These are phyloP conservation scores for Athalia cordata DNA, from an alignment of 2,888 invertebrate genomes.

Conservation along the genomic window DNA sequence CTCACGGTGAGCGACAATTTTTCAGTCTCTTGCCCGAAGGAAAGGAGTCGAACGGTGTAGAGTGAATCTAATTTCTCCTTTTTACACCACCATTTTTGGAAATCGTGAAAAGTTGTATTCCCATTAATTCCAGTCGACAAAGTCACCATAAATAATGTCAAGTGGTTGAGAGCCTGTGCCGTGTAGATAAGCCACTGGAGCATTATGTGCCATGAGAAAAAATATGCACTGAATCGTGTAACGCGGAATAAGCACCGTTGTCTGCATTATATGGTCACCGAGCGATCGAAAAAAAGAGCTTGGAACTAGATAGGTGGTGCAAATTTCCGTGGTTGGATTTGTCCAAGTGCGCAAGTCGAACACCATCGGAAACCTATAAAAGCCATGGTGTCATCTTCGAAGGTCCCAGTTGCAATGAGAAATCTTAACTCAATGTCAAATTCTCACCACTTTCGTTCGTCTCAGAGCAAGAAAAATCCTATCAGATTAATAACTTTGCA, in stretches of 20 bases:
- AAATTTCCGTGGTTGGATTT: background rate
- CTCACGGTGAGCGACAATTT: too few species aligned
- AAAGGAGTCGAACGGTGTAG: too few species aligned
- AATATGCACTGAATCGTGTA: conserved; percentile 67
- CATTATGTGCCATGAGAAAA: conserved; percentile 68
- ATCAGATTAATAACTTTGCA: too few species aligned
- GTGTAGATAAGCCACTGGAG: conserved; percentile 64
- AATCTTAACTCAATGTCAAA: conserved; percentile 43
- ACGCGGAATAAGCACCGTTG: conserved; percentile 47
- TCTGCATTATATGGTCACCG: conserved; percentile 37
- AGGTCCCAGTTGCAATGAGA: conserved; percentile 64
- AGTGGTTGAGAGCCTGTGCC: conserved; percentile 58
- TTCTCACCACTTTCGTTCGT: background rate
- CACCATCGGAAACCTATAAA: conserved; percentile 61
- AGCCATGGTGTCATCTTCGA: conserved; percentile 60
- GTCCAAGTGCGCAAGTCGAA: conserved; percentile 63
- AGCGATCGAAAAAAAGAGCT: too few species aligned
- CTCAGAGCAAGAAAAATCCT: background rate
- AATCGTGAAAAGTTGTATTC: too few species aligned
- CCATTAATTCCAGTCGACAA: conserved; percentile 61
- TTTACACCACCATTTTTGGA: too few species aligned
- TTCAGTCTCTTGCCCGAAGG: too few species aligned
- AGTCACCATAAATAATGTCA: conserved; percentile 50
- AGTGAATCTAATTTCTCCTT: too few species aligned
- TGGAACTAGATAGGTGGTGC: conserved; percentile 8